phyloP scores from a whole-genome alignment of 1,140 invertebrate species.

The Ectropis grisescens region DNA sequence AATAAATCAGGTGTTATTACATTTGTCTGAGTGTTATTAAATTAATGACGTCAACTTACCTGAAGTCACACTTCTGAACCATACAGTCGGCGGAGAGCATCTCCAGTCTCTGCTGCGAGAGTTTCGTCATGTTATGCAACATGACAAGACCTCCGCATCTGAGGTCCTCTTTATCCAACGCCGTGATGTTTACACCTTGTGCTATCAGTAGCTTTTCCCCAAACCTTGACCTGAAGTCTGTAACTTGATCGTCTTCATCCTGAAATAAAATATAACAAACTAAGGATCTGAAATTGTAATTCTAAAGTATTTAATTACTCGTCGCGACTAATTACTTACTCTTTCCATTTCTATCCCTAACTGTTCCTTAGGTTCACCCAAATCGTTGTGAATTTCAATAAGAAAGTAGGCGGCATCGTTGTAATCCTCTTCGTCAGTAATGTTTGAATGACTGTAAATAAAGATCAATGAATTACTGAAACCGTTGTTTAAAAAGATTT shows the following conservation, averaged over 20 bases:
- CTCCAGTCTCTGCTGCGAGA: constrained; percentile 66
- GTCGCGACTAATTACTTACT: too few relatives aligned
- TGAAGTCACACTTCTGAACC: constrained; percentile 79
- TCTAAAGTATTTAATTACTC: too few relatives aligned
- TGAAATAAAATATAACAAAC: constrained; percentile 10
- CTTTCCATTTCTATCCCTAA: constrained; percentile 79
- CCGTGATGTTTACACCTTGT: constrained; percentile 77
- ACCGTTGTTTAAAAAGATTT: too few relatives aligned
- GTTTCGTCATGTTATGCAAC: constrained; percentile 72
- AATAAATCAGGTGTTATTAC: constrained; percentile 8
- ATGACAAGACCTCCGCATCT: constrained; percentile 78
- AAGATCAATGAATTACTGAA: neutral
- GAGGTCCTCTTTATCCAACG: constrained; percentile 78
- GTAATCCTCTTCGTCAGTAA: constrained; percentile 57
- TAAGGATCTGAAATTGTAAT: too few relatives aligned
- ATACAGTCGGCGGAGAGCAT: constrained; percentile 74
- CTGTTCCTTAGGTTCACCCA: constrained; percentile 78
- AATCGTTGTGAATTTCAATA: constrained; percentile 78
- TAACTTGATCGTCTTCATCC: constrained; percentile 76
- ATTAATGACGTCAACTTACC: constrained; percentile 27
- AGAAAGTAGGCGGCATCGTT: constrained; percentile 72
- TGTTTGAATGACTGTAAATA: constrained; percentile 27
- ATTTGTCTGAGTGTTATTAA: constrained; percentile 2
- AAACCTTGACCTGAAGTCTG: constrained; percentile 78
- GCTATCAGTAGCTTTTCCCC: constrained; percentile 72